Evolutionary conservation across 2,888 invertebrate species (phyloP), one percentile per base, ranked within the genome.

Genomic region (Toxonevra muliebris): DNA sequence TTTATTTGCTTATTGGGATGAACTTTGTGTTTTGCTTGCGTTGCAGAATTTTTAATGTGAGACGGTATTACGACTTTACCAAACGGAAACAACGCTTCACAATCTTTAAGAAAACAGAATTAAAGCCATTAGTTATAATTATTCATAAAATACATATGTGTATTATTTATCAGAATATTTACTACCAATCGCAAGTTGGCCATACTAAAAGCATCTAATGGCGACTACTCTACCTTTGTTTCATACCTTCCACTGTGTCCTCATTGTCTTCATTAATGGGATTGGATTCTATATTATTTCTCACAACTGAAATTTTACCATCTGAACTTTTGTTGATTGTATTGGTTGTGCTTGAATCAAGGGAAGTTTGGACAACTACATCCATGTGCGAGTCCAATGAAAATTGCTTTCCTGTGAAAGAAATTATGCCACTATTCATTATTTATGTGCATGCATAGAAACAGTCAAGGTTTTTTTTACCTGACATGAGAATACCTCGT

Each of bases 311-410:
- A 11, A 60, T 61, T 30, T 75, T 76, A 8, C 77, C 77, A 64
- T 75, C 73, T 8, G 75, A 73, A 41, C 78, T 77, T 11, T 73
- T 72, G 9, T 69, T 69, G 30, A 30, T 30, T 0, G 68, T 70
- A 41, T 68, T 73, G 7, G 69, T 74, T 42, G 76, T 74, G 60
- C 76, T 87, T 53, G 87, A 86, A 84, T 90, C 89, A 76, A 90
- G 84, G 4, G 90, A 92, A 17, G 79, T 81, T 80, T 93, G 93
- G 52, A 84, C 84, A 19, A 95, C 95, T 79, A 96, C 89, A 82
- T 96, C 96, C 90, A 96, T 91, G 79, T 94, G 91, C 0, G 96
- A 96, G 86, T 96, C 96, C 75, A 96, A 86, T 0, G 95, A 96
- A 84, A 93, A 95, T 85, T 95, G 95, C 85, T 95, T 95, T 42